Conservation (phyloP, 2,113 vertebrate species). For the Myodes glareolus region DNA sequence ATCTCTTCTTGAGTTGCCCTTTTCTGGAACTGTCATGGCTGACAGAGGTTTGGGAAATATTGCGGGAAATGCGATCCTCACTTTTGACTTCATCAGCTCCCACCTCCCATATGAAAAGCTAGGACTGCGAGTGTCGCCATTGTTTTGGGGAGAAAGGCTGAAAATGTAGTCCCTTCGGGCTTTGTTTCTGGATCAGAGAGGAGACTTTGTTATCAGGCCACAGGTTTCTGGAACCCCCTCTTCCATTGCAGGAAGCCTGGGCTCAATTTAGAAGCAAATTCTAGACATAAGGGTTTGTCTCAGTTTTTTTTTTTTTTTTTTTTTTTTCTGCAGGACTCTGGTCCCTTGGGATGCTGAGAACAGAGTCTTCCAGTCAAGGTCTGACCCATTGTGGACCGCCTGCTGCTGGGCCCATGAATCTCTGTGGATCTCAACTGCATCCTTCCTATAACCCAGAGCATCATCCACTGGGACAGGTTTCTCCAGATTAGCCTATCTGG, state of each 20-base stretch:
- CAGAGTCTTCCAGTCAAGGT: neutral
- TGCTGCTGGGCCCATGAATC: neutral
- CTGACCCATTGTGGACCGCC: fast-evolving
- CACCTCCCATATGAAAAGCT: neutral
- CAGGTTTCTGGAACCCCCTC: neutral
- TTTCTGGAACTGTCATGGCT: neutral
- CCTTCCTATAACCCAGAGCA: neutral
- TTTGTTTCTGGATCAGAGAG: neutral
- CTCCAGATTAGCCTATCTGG: fast-evolving
- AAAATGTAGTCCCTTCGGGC: neutral
- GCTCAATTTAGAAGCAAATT: neutral
- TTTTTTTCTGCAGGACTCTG: neutral
- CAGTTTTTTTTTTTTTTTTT: neutral
- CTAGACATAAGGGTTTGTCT: fast-evolving
- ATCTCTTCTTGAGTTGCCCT: neutral
- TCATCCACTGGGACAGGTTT: neutral
- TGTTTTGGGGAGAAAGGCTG: fast-evolving
- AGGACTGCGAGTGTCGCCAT: neutral
- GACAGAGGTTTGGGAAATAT: neutral
- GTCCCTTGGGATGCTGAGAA: neutral
- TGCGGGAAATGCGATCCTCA: neutral
- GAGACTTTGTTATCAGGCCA: neutral
- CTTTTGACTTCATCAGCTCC: neutral
- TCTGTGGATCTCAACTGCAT: fast-evolving
- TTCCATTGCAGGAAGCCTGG: neutral